Percentiles rank a stretch among this genome's conserved stretches.
phyloP scores from a whole-genome alignment of 1,140 invertebrate genomes.

The Brachionus paranguensis region DNA sequence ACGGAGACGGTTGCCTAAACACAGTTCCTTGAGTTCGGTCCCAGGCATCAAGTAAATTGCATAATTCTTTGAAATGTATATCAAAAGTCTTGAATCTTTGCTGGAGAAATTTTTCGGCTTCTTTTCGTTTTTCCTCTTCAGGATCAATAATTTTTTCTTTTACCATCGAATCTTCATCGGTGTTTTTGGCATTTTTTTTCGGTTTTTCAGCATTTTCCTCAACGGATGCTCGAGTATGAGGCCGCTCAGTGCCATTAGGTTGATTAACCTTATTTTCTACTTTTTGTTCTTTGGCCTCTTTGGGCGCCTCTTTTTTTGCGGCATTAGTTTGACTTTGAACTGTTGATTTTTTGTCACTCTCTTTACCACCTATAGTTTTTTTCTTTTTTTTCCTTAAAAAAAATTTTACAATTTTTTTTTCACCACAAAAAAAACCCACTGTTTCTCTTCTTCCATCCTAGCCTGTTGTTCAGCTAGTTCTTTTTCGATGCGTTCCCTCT shows the following conservation, averaged over 20 bases:
- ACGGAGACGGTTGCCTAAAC: constrained; percentile 23
- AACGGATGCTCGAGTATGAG: not conserved
- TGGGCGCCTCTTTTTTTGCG: constrained; percentile 45
- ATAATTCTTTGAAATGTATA: constrained; percentile 49
- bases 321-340: not conserved
- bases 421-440: constrained; percentile 42
- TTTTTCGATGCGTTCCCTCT: constrained; percentile 40
- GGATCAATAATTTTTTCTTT: constrained; percentile 45
- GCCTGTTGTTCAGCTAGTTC: constrained; percentile 34
- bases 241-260: constrained; percentile 43
- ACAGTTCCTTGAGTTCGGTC: constrained; percentile 46
- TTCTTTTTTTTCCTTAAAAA: constrained; percentile 22
- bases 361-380: not conserved
- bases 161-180: constrained; percentile 41
- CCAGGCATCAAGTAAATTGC: constrained; percentile 51
- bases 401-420: not conserved
- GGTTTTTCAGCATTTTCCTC: constrained; percentile 9
- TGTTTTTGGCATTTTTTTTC: not conserved
- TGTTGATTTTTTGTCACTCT: not conserved
- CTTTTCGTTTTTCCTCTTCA: constrained; percentile 43
- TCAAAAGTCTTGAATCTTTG: constrained; percentile 54
- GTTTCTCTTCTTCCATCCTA: constrained; percentile 50
- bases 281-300: constrained; percentile 41
- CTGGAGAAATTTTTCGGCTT: not conserved
- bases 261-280: constrained; percentile 41